Conservation (phyloP, 2,888 invertebrate genomes). For the Gastrophysa polygoni region DNA sequence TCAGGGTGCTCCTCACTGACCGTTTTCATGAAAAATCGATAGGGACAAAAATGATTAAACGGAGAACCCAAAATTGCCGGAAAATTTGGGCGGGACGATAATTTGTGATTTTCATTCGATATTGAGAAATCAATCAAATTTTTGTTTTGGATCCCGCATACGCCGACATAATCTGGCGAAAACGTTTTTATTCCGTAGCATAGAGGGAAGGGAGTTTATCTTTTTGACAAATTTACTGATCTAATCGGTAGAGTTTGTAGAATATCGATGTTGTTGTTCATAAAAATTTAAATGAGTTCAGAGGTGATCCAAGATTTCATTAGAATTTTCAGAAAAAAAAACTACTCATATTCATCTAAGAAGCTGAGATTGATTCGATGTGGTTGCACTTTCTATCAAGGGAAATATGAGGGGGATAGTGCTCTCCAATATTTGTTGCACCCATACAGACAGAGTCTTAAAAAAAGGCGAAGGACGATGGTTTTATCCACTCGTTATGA, state of each 20-base stretch:
- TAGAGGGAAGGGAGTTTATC: neutral
- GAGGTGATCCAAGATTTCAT: no score
- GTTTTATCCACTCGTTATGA: no score
- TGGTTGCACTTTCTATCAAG: no score
- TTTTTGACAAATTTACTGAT: constrained; percentile 7
- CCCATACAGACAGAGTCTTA: no score
- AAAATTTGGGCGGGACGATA: constrained; percentile 21
- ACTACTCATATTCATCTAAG: no score
- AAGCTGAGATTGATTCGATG: no score
- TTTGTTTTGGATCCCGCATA: constrained; percentile 23
- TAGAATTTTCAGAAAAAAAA: no score
- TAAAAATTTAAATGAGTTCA: no score
- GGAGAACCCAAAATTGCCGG: constrained; percentile 23
- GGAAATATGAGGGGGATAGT: no score
- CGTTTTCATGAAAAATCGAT: neutral
- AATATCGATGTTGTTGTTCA: no score
- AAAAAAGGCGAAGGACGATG: no score
- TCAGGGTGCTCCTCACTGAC: neutral
- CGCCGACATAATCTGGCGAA: constrained; percentile 17
- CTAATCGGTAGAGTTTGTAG: neutral
- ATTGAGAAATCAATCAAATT: constrained; percentile 23
- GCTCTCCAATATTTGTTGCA: no score
- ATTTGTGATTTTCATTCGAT: constrained; percentile 25
- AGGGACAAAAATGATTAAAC: constrained; percentile 24
- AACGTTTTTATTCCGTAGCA: neutral